phyloP scores from a whole-genome alignment of 2,888 invertebrate species.

The Apodemia zela region DNA sequence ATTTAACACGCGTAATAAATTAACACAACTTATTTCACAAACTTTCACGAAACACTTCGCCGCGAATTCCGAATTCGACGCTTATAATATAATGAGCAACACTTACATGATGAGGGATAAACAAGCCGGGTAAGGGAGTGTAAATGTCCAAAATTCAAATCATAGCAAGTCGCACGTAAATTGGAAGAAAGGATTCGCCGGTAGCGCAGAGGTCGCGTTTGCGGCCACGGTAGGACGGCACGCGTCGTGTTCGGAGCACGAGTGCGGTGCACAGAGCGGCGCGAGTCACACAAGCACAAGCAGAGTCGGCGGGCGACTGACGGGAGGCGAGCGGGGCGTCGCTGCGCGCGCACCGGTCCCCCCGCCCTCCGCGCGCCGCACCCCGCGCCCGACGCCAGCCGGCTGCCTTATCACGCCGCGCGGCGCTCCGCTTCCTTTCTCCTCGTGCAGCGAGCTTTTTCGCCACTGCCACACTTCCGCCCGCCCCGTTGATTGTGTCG shows the following conservation, averaged over 20 bases:
- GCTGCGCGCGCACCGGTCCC: constrained; percentile 69
- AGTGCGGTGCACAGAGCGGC: constrained; percentile 79
- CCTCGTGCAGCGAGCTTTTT: constrained; percentile 77
- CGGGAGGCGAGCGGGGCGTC: constrained; percentile 69
- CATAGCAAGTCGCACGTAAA: constrained; percentile 76
- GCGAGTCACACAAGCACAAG: constrained; percentile 81
- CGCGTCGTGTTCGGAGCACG: constrained; percentile 79
- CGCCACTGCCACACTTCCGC: constrained; percentile 77
- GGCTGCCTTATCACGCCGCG: constrained; percentile 74
- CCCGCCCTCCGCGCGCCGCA: constrained; percentile 45
- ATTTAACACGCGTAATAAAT: constrained; percentile 24
- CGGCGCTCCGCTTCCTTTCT: constrained; percentile 77
- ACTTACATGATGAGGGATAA: constrained; percentile 79
- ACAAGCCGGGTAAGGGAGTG: constrained; percentile 77
- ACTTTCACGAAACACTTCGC: constrained; percentile 71
- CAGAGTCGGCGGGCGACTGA: constrained; percentile 82
- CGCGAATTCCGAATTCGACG: constrained; percentile 76
- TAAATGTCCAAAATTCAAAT: constrained; percentile 73
- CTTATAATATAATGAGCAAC: constrained; percentile 71
- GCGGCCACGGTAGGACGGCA: constrained; percentile 80
- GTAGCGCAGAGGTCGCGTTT: constrained; percentile 82
- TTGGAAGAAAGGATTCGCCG: constrained; percentile 76
- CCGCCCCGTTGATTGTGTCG: constrained; percentile 65
- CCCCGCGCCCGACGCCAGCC: constrained; percentile 55
- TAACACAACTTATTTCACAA: constrained; percentile 64